Evolutionary conservation across 2,113 vertebrate genomes (phyloP).

Genomic region (Triplophysa siluroides): DNA sequence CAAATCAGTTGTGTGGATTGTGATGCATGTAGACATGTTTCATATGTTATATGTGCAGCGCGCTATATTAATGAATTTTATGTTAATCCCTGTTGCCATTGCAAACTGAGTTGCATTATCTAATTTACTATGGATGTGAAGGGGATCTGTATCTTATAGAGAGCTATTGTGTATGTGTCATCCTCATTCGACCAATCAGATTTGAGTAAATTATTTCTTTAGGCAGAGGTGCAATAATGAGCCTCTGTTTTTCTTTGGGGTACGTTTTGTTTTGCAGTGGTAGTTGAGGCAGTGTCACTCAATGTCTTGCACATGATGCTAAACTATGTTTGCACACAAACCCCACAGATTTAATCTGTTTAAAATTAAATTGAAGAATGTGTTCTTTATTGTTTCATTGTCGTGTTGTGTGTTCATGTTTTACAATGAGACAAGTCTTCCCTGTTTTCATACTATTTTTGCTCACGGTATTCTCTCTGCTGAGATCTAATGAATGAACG

Average conservation of each 20-base stretch:
- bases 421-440: neutral
- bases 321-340: neutral
- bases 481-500: neutral
- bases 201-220: neutral
- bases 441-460: neutral
- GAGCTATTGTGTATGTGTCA: neutral
- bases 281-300: neutral
- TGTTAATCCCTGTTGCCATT: neutral
- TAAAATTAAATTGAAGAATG: neutral
- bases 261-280: constrained; percentile 7
- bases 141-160: neutral
- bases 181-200: neutral
- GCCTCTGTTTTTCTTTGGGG: neutral
- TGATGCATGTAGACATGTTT: constrained; percentile 3
- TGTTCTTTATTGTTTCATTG: neutral
- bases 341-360: neutral
- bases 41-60: neutral
- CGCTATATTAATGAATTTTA: neutral
- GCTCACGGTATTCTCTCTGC: neutral
- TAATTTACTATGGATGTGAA: neutral
- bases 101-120: neutral
- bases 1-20: neutral
- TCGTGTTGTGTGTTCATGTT: neutral
- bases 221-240: neutral
- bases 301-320: neutral